phyloP scores from a whole-genome alignment of 2,888 invertebrate genomes.

The Malthinus flaveolus region DNA sequence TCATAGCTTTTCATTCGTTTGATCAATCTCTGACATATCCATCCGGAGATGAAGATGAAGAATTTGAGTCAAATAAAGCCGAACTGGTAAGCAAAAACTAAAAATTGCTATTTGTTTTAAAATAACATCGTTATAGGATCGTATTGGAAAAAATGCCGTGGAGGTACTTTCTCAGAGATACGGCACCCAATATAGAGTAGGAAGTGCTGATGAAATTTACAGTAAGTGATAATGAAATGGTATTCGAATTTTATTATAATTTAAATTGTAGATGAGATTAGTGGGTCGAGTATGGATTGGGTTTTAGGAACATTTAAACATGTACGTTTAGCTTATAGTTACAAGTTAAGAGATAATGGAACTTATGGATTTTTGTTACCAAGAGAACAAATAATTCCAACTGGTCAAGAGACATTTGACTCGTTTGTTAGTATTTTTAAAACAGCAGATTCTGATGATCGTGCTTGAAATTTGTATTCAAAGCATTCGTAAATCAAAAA shows the following conservation, averaged over 20 bases:
- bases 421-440: conserved; percentile 57
- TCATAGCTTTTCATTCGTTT: conserved; percentile 74
- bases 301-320: conserved; percentile 64
- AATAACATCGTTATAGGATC: conserved; percentile 2
- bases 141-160: conserved; percentile 22
- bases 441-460: too few species aligned
- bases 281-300: conserved; percentile 73
- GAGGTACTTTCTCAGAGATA: conserved; percentile 46
- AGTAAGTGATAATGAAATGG: neutral
- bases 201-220: conserved; percentile 38
- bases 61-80: conserved; percentile 62
- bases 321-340: conserved; percentile 63
- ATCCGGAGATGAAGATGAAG: conserved; percentile 64
- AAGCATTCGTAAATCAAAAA: too few species aligned
- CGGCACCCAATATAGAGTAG: conserved; percentile 50
- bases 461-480: too few species aligned
- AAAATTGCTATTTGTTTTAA: neutral
- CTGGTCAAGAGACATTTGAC: conserved; percentile 66
- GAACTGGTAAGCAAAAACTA: conserved; percentile 56
- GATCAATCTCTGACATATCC: conserved; percentile 71
- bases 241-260: neutral
- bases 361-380: conserved; percentile 70
- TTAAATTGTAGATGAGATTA: conserved; percentile 58
- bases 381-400: conserved; percentile 64
- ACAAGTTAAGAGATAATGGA: conserved; percentile 68